phyloP scores from a whole-genome alignment of 2,113 vertebrate genomes.

The Hystrix brachyura region DNA sequence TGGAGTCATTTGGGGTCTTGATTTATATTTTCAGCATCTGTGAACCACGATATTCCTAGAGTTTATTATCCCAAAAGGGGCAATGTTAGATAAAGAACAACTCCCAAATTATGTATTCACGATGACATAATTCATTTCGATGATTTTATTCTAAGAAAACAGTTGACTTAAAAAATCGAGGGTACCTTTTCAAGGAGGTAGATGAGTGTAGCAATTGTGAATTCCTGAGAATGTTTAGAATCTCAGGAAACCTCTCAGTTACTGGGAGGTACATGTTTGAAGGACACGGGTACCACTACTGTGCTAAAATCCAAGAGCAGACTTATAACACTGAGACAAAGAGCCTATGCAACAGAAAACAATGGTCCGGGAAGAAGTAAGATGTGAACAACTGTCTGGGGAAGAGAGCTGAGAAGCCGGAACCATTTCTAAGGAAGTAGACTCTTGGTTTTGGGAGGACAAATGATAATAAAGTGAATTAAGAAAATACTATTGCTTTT shows the following conservation, averaged over 20 bases:
- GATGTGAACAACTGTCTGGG: neutral
- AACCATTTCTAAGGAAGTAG: neutral
- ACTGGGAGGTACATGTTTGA: neutral
- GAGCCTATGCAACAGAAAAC: neutral
- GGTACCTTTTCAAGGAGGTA: neutral
- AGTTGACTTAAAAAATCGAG: neutral
- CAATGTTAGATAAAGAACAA: neutral
- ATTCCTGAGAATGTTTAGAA: neutral
- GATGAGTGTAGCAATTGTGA: neutral
- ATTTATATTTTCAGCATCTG: neutral
- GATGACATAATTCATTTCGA: neutral
- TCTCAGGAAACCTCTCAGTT: neutral
- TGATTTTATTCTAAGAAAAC: constrained; percentile 29
- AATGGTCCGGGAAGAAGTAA: neutral
- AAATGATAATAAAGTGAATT: neutral
- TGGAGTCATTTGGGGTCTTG: neutral
- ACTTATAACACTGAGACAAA: neutral
- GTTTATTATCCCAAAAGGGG: neutral
- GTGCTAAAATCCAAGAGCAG: neutral
- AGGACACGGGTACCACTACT: neutral
- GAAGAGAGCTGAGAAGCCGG: neutral
- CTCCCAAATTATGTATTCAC: neutral
- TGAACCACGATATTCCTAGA: neutral
- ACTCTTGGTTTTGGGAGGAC: neutral
- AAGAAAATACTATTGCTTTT: neutral